Evolutionary conservation across 2,113 vertebrate genomes (phyloP).

Genomic region (Chaetorhynchus papuensis): DNA sequence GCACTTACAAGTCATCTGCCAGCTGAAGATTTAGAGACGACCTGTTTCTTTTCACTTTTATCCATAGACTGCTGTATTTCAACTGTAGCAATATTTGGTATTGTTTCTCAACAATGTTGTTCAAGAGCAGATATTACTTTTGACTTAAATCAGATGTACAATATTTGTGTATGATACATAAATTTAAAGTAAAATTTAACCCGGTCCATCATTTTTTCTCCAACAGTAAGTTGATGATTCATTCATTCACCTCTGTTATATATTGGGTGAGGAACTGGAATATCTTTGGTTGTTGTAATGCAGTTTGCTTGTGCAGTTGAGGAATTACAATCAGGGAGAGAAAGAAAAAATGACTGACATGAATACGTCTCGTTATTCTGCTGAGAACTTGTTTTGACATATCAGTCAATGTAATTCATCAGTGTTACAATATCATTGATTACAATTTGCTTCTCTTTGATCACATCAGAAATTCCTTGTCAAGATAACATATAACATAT

Average conservation of each 20-base stretch:
- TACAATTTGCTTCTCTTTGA: constrained; percentile 15
- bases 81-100: background rate
- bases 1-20: background rate
- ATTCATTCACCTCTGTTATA: background rate
- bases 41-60: background rate
- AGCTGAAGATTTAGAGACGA: background rate
- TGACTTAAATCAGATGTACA: background rate
- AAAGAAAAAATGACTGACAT: background rate
- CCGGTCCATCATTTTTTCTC: background rate
- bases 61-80: background rate
- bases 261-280: background rate
- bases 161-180: background rate
- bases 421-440: constrained; percentile 32
- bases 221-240: background rate
- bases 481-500: background rate
- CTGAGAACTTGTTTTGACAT: constrained; percentile 28
- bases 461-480: background rate
- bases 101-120: background rate
- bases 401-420: constrained; percentile 15
- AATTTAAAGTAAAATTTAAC: background rate
- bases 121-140: background rate
- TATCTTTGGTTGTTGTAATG: background rate
- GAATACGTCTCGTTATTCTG: background rate
- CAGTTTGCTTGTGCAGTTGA: background rate
- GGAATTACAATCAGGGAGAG: background rate